Evolutionary conservation across 2,797 vertebrate genomes (phyloP).

Genomic region (Ceryle rudis): DNA sequence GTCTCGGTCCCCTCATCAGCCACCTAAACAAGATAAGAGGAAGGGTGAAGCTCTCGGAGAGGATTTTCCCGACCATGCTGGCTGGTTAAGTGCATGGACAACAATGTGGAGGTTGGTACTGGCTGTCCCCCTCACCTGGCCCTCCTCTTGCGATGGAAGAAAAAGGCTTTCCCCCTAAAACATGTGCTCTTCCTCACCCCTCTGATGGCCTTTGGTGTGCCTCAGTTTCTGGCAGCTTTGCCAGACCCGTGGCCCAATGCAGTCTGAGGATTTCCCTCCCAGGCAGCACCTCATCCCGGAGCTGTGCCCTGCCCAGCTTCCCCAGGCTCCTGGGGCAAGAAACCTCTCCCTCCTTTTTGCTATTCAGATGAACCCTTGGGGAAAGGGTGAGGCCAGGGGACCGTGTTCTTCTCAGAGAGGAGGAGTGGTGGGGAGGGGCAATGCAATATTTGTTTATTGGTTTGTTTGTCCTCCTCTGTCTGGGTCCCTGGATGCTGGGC

Average conservation of each 20-base stretch:
- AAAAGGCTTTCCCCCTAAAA: neutral
- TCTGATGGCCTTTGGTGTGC: neutral
- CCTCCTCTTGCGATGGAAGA: neutral
- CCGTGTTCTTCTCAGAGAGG: neutral
- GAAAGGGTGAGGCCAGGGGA: conserved; percentile 42
- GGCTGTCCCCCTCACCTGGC: neutral
- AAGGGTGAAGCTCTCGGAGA: neutral
- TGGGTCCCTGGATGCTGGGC: neutral
- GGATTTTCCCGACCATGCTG: neutral
- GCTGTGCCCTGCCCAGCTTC: neutral
- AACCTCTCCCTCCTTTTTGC: conserved; percentile 59
- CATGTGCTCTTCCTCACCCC: neutral
- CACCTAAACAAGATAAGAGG: conserved; percentile 26
- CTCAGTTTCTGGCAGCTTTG: conserved; percentile 32
- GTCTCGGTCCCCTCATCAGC: neutral
- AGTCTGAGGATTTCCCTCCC: neutral
- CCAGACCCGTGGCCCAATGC: neutral
- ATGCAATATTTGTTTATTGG: neutral
- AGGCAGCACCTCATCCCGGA: neutral
- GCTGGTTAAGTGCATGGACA: neutral
- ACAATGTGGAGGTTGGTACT: fast-evolving
- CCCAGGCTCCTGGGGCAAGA: neutral
- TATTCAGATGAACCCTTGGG: conserved; percentile 53
- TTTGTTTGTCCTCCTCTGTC: conserved; percentile 19
- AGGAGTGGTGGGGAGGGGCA: neutral